Percentiles rank a stretch among this genome's conserved stretches.
Evolutionary conservation across 2,888 invertebrate genomes (phyloP).

Genomic region (Synanthedon myopaeformis): DNA sequence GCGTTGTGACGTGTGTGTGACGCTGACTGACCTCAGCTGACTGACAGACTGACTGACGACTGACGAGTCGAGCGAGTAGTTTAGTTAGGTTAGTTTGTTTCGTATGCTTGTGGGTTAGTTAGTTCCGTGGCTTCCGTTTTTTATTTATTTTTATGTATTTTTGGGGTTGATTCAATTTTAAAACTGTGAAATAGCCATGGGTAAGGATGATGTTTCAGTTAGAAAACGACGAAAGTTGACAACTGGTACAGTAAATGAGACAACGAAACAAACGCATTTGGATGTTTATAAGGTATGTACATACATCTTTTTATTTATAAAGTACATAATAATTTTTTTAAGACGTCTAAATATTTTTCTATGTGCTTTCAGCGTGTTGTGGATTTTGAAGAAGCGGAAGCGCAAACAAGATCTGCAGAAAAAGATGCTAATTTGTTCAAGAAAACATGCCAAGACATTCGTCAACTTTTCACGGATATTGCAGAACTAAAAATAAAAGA

Average conservation of each 20-base stretch:
- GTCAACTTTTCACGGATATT: slow-evolving; percentile 77
- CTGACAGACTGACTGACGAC: no score
- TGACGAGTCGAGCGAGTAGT: no score
- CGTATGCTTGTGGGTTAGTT: no score
- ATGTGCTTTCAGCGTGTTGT: slow-evolving; percentile 71
- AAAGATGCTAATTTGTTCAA: slow-evolving; percentile 77
- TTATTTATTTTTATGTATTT: background rate
- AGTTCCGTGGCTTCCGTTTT: no score
- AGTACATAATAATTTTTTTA: background rate
- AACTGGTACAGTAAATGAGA: slow-evolving; percentile 39
- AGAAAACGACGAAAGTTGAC: slow-evolving; percentile 71
- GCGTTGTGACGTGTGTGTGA: no score
- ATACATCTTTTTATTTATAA: no score
- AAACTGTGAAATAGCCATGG: slow-evolving; percentile 24
- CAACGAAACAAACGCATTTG: slow-evolving; percentile 44
- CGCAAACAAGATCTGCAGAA: slow-evolving; percentile 73
- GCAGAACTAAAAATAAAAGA: slow-evolving; percentile 73
- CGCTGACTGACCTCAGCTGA: no score
- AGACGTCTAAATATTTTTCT: background rate
- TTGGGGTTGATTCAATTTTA: no score
- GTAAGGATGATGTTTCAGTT: slow-evolving; percentile 57
- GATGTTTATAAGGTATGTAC: slow-evolving; percentile 75
- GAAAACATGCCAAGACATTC: slow-evolving; percentile 77
- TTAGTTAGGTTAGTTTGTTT: no score
- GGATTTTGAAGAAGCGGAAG: slow-evolving; percentile 81